Evolutionary conservation across 2,888 invertebrate genomes (phyloP).

Genomic region (Cantharis rustica): DNA sequence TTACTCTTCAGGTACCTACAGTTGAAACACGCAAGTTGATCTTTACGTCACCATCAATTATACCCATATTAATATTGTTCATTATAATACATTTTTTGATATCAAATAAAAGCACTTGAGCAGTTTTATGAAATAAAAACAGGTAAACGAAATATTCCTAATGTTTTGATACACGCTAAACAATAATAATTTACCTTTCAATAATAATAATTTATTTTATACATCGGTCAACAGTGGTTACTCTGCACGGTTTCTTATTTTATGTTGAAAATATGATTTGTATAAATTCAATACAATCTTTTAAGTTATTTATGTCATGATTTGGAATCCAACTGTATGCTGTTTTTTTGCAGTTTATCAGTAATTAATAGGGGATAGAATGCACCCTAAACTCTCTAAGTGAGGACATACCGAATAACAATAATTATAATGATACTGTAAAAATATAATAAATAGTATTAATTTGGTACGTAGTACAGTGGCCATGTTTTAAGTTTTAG

Average conservation of each 20-base stretch:
- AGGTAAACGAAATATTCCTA: neutral
- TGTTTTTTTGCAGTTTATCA: too few species aligned
- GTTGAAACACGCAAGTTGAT: neutral
- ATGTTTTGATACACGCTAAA: neutral
- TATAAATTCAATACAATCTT: neutral
- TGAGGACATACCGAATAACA: too few species aligned
- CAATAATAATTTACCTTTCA: neutral
- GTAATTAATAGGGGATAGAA: too few species aligned
- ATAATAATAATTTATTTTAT: neutral
- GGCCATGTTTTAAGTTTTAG: too few species aligned
- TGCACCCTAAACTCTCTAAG: too few species aligned
- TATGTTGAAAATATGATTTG: neutral
- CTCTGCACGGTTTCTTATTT: neutral
- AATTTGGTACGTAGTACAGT: too few species aligned
- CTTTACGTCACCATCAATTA: neutral
- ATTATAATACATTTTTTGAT: neutral
- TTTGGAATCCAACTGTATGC: too few species aligned
- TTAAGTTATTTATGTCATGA: too few species aligned
- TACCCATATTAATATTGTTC: neutral
- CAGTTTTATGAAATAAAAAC: neutral
- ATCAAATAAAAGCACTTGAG: neutral
- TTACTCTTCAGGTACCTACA: neutral
- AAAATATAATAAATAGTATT: too few species aligned
- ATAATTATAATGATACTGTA: too few species aligned
- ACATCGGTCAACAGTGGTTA: too few species aligned